phyloP scores from a whole-genome alignment of 2,888 invertebrate genomes.

The Athalia circularis region DNA sequence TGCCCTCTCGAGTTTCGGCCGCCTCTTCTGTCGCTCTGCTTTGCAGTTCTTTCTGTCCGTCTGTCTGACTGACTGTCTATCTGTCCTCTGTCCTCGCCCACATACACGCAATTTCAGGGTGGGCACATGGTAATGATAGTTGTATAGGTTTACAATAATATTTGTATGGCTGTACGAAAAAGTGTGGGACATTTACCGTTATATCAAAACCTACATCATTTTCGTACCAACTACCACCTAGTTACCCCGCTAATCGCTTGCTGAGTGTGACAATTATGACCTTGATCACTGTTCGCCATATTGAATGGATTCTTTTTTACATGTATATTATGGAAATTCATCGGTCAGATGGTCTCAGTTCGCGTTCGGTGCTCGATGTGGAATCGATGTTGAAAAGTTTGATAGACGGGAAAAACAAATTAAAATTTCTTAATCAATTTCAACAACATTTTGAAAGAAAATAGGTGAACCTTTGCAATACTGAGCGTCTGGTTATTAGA shows the following conservation, averaged over 20 bases:
- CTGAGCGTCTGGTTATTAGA: no score
- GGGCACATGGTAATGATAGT: neutral
- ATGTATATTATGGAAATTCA: slow-evolving; percentile 31
- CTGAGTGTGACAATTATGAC: slow-evolving; percentile 27
- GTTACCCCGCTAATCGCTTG: slow-evolving; percentile 31
- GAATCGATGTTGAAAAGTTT: neutral
- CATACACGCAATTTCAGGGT: slow-evolving; percentile 10
- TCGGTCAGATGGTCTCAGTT: slow-evolving; percentile 9
- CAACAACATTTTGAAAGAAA: neutral
- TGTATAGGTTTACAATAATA: no score
- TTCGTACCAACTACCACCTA: slow-evolving; percentile 7
- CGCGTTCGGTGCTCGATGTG: slow-evolving; percentile 24
- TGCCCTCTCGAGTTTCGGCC: slow-evolving; percentile 47
- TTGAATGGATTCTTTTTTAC: slow-evolving; percentile 3
- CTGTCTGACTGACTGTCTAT: slow-evolving; percentile 23
- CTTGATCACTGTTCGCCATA: slow-evolving; percentile 26
- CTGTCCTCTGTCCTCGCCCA: slow-evolving; percentile 5
- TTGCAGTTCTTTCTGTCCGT: slow-evolving; percentile 2
- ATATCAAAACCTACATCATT: neutral
- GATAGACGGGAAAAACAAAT: neutral
- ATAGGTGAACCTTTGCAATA: neutral
- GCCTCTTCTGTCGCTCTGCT: slow-evolving; percentile 35
- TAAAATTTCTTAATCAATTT: neutral
- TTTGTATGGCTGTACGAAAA: neutral
- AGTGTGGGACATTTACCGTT: neutral